phyloP scores from a whole-genome alignment of 2,888 invertebrate species.

The Tipula helvola region DNA sequence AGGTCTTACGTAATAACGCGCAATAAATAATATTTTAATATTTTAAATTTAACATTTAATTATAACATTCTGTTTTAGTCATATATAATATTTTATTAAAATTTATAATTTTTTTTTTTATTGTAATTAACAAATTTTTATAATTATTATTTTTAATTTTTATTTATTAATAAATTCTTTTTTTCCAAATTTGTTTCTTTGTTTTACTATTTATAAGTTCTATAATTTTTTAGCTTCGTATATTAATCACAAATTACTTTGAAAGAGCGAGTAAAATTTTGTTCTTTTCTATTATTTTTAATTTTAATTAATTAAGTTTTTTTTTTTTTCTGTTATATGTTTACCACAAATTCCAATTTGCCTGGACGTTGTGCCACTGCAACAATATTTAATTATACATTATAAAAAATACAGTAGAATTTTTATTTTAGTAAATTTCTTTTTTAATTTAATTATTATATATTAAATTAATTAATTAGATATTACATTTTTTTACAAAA shows the following conservation, averaged over 20 bases:
- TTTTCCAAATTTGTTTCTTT: not conserved
- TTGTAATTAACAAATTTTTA: too few species aligned
- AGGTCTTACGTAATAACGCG: not conserved
- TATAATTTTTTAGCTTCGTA: not conserved
- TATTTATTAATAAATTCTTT: not conserved
- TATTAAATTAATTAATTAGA: not conserved
- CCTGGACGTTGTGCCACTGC: not conserved
- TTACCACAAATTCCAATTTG: not conserved
- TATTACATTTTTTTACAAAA: not conserved
- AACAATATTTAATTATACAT: not conserved
- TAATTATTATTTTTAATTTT: not conserved
- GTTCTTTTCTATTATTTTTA: not conserved
- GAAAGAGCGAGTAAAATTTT: constrained; percentile 8
- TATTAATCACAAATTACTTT: constrained; percentile 11
- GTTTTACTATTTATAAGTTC: not conserved
- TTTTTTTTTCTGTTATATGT: not conserved
- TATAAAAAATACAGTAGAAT: not conserved
- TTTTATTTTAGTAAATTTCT: not conserved
- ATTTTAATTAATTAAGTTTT: not conserved
- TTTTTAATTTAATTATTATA: not conserved
- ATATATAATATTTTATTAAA: not conserved
- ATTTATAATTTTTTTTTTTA: not conserved
- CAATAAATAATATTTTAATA: not conserved
- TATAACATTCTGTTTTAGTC: not conserved
- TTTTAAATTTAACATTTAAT: not conserved